Conservation (phyloP, 2,888 invertebrate species). For the Rotaria sp. region DNA sequence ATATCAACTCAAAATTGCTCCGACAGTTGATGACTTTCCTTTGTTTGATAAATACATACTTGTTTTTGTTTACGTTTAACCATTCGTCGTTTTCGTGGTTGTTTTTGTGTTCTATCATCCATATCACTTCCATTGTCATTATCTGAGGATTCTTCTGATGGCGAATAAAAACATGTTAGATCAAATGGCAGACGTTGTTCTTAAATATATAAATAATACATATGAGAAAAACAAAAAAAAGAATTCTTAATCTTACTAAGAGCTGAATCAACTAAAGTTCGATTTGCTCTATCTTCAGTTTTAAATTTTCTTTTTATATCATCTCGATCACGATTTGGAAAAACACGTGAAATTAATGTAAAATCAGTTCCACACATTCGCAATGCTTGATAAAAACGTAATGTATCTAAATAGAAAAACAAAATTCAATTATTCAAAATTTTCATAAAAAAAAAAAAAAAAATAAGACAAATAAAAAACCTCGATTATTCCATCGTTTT, state of each 20-base stretch:
- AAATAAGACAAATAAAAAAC: not conserved
- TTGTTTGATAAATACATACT: not conserved
- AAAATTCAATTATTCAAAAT: slow-evolving; percentile 36
- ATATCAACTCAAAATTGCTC: no score
- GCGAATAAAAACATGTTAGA: not conserved
- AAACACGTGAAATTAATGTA: slow-evolving; percentile 71
- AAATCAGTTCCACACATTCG: slow-evolving; percentile 87
- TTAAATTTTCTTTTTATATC: slow-evolving; percentile 86
- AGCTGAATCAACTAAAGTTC: slow-evolving; percentile 37
- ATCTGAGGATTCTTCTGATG: not conserved
- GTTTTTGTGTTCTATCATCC: not conserved
- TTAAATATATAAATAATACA: not conserved
- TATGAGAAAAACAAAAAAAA: not conserved
- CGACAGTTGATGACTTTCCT: no score
- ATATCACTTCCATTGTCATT: not conserved
- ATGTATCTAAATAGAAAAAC: slow-evolving; percentile 63
- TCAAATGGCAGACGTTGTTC: not conserved
- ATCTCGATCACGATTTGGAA: slow-evolving; percentile 69
- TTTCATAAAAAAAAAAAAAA: not conserved
- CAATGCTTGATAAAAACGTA: slow-evolving; percentile 81
- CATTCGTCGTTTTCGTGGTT: not conserved
- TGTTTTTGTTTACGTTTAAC: not conserved
- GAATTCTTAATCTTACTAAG: not conserved
- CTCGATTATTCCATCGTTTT: slow-evolving; percentile 35
- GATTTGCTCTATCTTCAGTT: slow-evolving; percentile 66